Base-by-base conservation (phyloP, 2,113 vertebrate species). In the Gobio gobio region DNA sequence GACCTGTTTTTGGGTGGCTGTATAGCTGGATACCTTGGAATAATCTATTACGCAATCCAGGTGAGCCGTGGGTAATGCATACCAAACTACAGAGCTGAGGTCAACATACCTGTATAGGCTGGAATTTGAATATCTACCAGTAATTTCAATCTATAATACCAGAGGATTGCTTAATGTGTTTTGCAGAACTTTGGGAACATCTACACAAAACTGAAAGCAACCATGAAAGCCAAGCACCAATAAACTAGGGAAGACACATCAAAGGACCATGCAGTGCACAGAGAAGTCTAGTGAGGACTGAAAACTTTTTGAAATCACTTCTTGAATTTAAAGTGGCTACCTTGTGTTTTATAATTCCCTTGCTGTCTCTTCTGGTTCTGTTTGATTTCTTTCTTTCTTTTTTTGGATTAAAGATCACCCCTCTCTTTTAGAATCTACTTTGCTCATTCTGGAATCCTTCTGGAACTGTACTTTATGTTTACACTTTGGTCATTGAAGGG, bases 1-100 rank as follows among this genome's bases (percentile, higher is more conserved):
- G 95, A 96, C 87, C 92, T 95, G 43, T 95, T 95, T 89, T 90
- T 96, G 7, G 94, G 94, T 0, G 93, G 94, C 58, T 94, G 94
- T 83, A 95, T 96, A 29, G 91, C 93, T 16, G 94, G 89, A 7
- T 95, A 96, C 87, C 87, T 95, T 85, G 94, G 91, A 64, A 86
- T 95, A 1, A 90, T 95, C 83, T 95, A 94, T 85, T 94, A 91
- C 26, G 80, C 89, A 33, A 90, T 95, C n/a, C 93, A 95, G 94
- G 95, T 95, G 63, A 8, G 79, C 29, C 1, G 6, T 74, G 70
- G 70, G 13, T 66, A 49, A 80, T 81, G 29, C 49, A 49, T 16
- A 81, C 40, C 59, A 20, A 66, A 66, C 43, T 54, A 49, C 40
- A 24, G 56, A 24, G 6, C 22, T 66, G 43, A n/a, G 40, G 9